Evolutionary conservation across 92 coral and sea anemone species (phyloP), one percentile per base, ranked within the genome.

Genomic region (Umimayanthus kanabou): DNA sequence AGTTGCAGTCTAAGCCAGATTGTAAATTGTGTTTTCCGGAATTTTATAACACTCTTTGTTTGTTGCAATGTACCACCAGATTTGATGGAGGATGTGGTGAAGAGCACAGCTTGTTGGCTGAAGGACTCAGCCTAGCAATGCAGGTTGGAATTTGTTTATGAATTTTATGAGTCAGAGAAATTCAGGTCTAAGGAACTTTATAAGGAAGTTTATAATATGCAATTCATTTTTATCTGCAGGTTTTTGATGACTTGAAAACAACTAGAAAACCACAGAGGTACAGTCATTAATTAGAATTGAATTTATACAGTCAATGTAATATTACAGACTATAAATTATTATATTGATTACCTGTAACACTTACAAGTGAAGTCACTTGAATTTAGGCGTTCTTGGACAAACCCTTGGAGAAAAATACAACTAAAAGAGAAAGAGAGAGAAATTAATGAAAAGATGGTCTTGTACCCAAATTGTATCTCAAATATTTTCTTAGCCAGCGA

Each of bases 41-140:
- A 55, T 11, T 11, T 8, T 55, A 11, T 55, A 16, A 16, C 9
- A 11, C 20, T 11, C 20, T 55, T 55, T 55, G 64, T 55, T 55
- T 16, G 3, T 7, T 11, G 37, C 37, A 33, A 33, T 33, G 37
- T 11, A 2, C 45, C 18, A n/a, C 25, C 16, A 94, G 94, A 77
- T 95, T 95, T 88, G 94, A 92, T 78, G 99, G 99, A 26, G 99
- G 98, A 47, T 96, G 96, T 9, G 93, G 96, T n/a, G 98, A 96
- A 79, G 96, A 92, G 66, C 89, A 91, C 75, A 93, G 95, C 70
- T 85, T 96, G 72, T 77, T 96, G 11, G 99, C 99, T 43, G 99
- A 96, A 80, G 99, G 96, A 37, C 90, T 96, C 58, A 91, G 98
- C 39, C 87, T 93, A 43, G 95, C 98, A 37, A 76, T 96, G 85